Conservation (phyloP, 2,888 invertebrate species). For the Neoaliturus tenellus region DNA sequence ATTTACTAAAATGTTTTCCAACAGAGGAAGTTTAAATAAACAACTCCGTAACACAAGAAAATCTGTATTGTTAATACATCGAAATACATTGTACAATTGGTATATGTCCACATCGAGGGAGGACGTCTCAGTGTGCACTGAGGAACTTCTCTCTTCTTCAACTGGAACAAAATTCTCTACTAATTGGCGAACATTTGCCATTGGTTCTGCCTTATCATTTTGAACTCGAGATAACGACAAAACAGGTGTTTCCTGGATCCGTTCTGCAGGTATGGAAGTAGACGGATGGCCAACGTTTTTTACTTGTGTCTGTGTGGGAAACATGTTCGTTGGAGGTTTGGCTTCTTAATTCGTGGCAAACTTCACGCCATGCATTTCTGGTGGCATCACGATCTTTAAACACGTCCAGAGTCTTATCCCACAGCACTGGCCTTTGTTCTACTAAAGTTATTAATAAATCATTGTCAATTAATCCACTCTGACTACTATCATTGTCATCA, state of each 20-base stretch:
- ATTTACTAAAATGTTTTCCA: conserved; percentile 16
- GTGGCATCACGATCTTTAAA: no score
- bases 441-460: no score
- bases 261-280: background rate
- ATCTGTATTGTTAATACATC: background rate
- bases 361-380: no score
- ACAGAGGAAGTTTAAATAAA: conserved; percentile 17
- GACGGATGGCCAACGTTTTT: background rate
- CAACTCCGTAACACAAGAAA: background rate
- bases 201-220: background rate
- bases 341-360: no score
- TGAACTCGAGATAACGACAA: background rate
- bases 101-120: background rate
- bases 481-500: no score
- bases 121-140: conserved; percentile 15
- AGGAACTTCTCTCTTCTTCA: conserved; percentile 14
- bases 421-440: no score
- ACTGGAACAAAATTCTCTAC: conserved; percentile 1
- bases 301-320: conserved; percentile 1
- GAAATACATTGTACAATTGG: background rate
- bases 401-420: no score
- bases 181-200: conserved; percentile 14
- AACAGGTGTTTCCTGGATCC: background rate
- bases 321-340: conserved; percentile 10
- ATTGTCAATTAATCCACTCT: no score